A percentile compares a stretch with the other conserved stretches of the same genome.
These are phyloP conservation scores for Oxyteleia sp. DNA, from an alignment of 2,888 invertebrate species.

Conservation along the genomic window DNA sequence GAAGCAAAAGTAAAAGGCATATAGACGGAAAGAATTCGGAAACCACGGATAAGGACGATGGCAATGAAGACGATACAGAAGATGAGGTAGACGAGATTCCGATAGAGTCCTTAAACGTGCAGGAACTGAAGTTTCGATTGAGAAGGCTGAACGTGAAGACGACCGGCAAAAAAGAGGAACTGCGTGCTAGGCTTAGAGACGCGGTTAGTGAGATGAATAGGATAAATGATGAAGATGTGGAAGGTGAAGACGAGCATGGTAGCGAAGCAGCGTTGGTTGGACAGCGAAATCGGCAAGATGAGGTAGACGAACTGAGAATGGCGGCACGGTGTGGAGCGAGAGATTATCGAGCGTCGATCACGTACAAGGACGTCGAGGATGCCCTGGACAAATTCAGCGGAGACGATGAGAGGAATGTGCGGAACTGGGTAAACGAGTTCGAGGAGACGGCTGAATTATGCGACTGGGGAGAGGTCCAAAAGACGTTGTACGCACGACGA, in stretches of 20 bases:
- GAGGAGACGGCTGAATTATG: constrained; percentile 65
- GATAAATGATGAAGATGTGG: no score
- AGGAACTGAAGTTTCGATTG: constrained; percentile 12
- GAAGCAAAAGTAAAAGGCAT: background rate
- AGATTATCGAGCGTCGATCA: background rate
- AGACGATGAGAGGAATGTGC: constrained; percentile 41
- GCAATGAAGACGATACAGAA: background rate
- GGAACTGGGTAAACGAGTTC: constrained; percentile 57
- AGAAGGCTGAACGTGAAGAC: constrained; percentile 22
- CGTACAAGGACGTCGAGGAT: constrained; percentile 64
- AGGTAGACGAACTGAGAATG: background rate
- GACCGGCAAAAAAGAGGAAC: constrained; percentile 2
- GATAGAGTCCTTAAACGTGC: no score
- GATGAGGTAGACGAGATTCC: constrained; percentile 6
- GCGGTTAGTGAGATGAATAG: constrained; percentile 4
- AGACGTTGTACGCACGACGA: constrained; percentile 51
- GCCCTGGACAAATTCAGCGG: constrained; percentile 64
- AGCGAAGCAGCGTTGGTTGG: background rate
- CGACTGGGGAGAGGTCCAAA: constrained; percentile 58
- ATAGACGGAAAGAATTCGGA: background rate
- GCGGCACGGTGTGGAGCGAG: background rate
- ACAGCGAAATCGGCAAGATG: background rate
- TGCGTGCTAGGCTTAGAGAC: constrained; percentile 7
- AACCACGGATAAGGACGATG: background rate
- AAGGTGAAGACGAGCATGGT: background rate